Evolutionary conservation across 2,888 invertebrate species (phyloP).

Genomic region (Orthosia cruda): DNA sequence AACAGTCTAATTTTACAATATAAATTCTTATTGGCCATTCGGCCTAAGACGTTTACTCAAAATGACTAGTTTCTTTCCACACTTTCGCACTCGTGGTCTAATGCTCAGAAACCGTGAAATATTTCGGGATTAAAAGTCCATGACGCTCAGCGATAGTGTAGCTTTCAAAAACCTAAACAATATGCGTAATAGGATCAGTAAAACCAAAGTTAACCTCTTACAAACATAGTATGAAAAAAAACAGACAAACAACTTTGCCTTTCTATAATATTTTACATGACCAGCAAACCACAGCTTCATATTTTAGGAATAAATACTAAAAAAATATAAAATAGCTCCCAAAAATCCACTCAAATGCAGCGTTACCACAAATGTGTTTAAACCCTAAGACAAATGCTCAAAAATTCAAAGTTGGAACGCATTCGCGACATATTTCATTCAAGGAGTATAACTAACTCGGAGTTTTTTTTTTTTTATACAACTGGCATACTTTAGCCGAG

Average conservation of each 20-base stretch:
- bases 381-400: conserved; percentile 14
- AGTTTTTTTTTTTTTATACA: conserved; percentile 43
- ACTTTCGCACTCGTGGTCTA: no score
- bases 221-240: no score
- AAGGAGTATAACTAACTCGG: conserved; percentile 10
- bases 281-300: not conserved
- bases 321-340: not conserved
- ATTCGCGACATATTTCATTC: conserved; percentile 51
- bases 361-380: conserved; percentile 3
- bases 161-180: no score
- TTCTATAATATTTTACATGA: not conserved
- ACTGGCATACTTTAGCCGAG: conserved; percentile 25
- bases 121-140: no score
- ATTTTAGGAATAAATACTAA: not conserved
- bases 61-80: no score
- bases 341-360: conserved; percentile 12
- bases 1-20: no score
- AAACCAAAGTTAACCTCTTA: no score
- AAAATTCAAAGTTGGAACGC: conserved; percentile 49
- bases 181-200: no score
- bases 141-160: no score
- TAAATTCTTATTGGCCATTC: no score
- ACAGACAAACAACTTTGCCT: not conserved
- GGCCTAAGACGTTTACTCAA: no score
- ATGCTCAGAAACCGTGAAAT: no score